Percentiles rank a stretch among this genome's conserved stretches.
Evolutionary conservation across 2,888 invertebrate genomes (phyloP).

Genomic region (Caradrina kadenii): DNA sequence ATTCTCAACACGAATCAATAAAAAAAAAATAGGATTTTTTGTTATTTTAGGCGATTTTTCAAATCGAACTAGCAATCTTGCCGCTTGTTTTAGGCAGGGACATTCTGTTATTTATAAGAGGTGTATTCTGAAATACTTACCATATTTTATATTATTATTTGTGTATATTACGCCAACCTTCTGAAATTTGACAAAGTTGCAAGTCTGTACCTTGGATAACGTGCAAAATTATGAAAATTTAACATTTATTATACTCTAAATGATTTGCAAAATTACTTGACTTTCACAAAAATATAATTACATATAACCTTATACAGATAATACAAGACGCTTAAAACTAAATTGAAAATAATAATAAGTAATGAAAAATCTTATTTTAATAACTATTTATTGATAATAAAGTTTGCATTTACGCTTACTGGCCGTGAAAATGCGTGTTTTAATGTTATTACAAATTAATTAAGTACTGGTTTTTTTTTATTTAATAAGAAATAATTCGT

Average conservation of each 20-base stretch:
- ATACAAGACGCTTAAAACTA: constrained; percentile 26
- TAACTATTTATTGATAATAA: constrained; percentile 48
- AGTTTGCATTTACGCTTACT: constrained; percentile 76
- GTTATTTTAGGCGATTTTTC: too few relatives aligned
- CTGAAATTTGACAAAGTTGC: too few relatives aligned
- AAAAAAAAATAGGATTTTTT: too few relatives aligned
- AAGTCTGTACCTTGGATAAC: too few relatives aligned
- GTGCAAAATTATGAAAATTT: too few relatives aligned
- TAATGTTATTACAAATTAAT: constrained; percentile 33
- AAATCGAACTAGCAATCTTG: too few relatives aligned
- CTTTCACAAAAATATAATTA: constrained; percentile 11
- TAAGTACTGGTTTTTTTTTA: constrained; percentile 47
- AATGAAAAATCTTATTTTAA: constrained; percentile 35
- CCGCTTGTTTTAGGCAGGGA: too few relatives aligned
- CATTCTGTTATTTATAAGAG: too few relatives aligned
- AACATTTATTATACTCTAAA: neutral
- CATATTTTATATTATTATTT: too few relatives aligned
- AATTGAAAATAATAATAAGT: constrained; percentile 38
- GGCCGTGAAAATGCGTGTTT: constrained; percentile 81
- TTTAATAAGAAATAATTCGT: constrained; percentile 53
- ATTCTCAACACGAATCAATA: too few relatives aligned
- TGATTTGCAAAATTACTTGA: neutral
- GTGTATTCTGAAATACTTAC: too few relatives aligned
- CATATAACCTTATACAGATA: neutral
- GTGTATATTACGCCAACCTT: too few relatives aligned